Evolutionary conservation across 2,797 vertebrate genomes (phyloP).

Genomic region (Petrocephalus schoutedeni): DNA sequence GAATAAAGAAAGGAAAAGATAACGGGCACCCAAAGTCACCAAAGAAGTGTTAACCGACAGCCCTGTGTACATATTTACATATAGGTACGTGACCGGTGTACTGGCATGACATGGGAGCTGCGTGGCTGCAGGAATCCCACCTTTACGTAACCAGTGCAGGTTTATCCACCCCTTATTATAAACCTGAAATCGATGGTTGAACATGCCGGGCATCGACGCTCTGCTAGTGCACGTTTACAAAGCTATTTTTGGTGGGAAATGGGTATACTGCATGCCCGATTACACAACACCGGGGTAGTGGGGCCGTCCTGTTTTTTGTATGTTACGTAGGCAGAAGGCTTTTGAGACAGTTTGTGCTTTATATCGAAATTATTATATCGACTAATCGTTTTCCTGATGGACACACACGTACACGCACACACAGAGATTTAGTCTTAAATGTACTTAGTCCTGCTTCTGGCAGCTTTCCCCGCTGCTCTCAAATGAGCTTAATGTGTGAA

Average conservation of each 20-base stretch:
- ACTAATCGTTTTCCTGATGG: background rate
- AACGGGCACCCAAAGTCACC: slow-evolving; percentile 4
- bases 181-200: background rate
- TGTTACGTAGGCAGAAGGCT: background rate
- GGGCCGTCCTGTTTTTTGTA: background rate
- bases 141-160: background rate
- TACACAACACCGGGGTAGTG: background rate
- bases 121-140: background rate
- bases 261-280: slow-evolving; percentile 3
- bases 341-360: slow-evolving; percentile 12
- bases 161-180: background rate
- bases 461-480: background rate
- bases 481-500: background rate
- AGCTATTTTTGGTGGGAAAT: background rate
- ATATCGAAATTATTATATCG: slow-evolving; percentile 12
- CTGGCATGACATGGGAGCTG: slow-evolving; percentile 1
- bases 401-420: slow-evolving; percentile 5
- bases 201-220: background rate
- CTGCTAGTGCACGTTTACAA: background rate
- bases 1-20: background rate
- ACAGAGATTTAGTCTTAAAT: background rate
- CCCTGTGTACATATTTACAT: slow-evolving; percentile 5
- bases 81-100: background rate
- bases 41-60: background rate
- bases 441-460: background rate